Evolutionary conservation across 37 sponge, comb jelly and placozoan genomes (phyloP).

Genomic region (Mnemiopsis leidyi): DNA sequence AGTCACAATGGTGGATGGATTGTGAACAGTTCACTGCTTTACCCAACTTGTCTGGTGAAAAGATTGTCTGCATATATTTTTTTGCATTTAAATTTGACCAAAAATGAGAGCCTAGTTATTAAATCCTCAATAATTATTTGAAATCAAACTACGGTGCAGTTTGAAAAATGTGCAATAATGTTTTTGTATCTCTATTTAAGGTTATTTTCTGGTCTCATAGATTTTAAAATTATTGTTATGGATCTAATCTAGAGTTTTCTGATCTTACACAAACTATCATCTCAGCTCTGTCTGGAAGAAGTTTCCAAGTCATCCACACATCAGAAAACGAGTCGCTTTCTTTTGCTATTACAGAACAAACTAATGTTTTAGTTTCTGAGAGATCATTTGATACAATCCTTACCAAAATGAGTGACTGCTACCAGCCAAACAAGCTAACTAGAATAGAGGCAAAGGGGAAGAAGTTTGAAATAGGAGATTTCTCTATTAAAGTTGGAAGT

Average conservation of each 20-base stretch:
- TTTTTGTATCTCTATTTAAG: too few species aligned
- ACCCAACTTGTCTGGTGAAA: not conserved
- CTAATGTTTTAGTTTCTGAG: not conserved
- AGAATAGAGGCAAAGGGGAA: conserved; percentile 40
- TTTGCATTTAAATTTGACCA: not conserved
- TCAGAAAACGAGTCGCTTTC: conserved; percentile 3
- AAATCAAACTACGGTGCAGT: not conserved
- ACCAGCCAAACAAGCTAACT: conserved; percentile 50
- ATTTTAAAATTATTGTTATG: too few species aligned
- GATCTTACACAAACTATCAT: not conserved
- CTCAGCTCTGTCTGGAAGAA: conserved; percentile 46
- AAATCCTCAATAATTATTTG: not conserved
- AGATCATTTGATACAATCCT: conserved; percentile 50
- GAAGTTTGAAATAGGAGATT: conserved; percentile 61
- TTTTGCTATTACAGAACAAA: conserved; percentile 11
- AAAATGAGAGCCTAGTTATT: too few species aligned
- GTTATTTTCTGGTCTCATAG: too few species aligned
- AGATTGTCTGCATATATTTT: not conserved
- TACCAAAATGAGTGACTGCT: conserved; percentile 28
- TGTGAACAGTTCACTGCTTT: conserved; percentile 42
- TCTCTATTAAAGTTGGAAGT: conserved; percentile 52
- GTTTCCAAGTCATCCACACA: conserved; percentile 44
- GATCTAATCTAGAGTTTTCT: too few species aligned
- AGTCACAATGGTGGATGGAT: conserved; percentile 1
- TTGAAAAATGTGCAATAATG: too few species aligned